These are phyloP conservation scores for Platycnemis pennipes DNA, from an alignment of 2,888 invertebrate genomes.

Conservation along the genomic window DNA sequence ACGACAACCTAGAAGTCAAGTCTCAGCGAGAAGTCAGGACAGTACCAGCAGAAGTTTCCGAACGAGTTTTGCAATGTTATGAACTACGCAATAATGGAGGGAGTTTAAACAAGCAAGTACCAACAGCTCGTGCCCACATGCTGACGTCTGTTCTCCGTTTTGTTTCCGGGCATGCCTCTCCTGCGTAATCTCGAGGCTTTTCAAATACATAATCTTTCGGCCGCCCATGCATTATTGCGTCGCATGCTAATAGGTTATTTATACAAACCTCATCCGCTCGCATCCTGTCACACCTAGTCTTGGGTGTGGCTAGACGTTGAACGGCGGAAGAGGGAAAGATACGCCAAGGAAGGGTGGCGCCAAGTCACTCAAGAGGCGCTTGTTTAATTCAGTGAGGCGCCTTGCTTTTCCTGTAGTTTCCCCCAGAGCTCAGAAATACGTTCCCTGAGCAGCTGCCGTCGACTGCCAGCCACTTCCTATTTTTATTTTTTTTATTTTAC, in stretches of 20 bases:
- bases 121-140: no score
- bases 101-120: no score
- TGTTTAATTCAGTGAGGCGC: conserved; percentile 11
- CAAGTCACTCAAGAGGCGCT: background rate
- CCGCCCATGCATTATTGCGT: background rate
- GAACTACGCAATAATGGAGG: no score
- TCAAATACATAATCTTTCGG: background rate
- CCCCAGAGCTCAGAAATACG: background rate
- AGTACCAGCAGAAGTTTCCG: no score
- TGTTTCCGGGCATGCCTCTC: no score
- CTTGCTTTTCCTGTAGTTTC: background rate
- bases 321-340: background rate
- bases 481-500: background rate
- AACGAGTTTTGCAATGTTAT: no score
- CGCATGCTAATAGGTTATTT: conserved; percentile 2
- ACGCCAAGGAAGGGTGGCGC: background rate
- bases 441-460: background rate
- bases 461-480: background rate
- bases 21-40: no score
- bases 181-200: background rate
- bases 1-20: no score
- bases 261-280: background rate
- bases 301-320: conserved; percentile 9
- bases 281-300: conserved; percentile 18
- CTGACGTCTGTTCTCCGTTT: no score